Base-by-base conservation (phyloP, 2,113 vertebrate genomes). In the Natator depressus region DNA sequence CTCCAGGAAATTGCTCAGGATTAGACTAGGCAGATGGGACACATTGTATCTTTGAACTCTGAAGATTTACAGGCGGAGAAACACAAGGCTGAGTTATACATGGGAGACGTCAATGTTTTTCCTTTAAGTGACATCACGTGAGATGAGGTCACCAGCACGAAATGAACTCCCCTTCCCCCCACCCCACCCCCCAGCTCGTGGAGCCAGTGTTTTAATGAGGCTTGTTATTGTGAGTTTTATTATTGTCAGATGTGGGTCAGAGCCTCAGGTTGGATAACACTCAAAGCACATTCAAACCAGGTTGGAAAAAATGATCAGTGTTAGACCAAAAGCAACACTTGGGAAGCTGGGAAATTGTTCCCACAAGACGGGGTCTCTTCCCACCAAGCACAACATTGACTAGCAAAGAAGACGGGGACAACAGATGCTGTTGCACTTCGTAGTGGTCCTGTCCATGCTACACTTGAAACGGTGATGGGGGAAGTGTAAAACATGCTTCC, bases 21-120 rank as follows among this genome's bases (percentile, higher is more conserved):
- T 90, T 97, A 95, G 57, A 95, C 93, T 65, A 79, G 85, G 82
- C 1, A 0, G 19, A 89, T 85, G 84, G 84, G 84, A 69, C 88
- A 83, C 35, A 96, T 94, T 97, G 96, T 95, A 90, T 91, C 95
- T 97, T 97, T 97, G 97, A 98, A 95, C 89, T 93, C 88, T 94
- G 95, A 93, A 93, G 94, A 93, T 97, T 97, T 97, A 95, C 16
- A 25, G 93, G 96, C 92, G 91, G 94, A 97, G 94, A 97, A 96
- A 95, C 59, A 85, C 88, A 96, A 97, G 94, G 94, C 93, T 97
- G 96, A 97, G 96, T 94, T 95, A 96, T 95, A 97, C 95, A 96
- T 95, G 94, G 97, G 95, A 96, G 97, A 97, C 94, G 96, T 97
- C 96, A 97, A 97, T 97, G 97, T 97, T 97, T 97, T 97, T 97